A percentile compares a stretch with the other conserved stretches of the same genome.
Evolutionary conservation across 92 coral and sea anemone species (phyloP).

Genomic region (Epizoanthus stellaris): DNA sequence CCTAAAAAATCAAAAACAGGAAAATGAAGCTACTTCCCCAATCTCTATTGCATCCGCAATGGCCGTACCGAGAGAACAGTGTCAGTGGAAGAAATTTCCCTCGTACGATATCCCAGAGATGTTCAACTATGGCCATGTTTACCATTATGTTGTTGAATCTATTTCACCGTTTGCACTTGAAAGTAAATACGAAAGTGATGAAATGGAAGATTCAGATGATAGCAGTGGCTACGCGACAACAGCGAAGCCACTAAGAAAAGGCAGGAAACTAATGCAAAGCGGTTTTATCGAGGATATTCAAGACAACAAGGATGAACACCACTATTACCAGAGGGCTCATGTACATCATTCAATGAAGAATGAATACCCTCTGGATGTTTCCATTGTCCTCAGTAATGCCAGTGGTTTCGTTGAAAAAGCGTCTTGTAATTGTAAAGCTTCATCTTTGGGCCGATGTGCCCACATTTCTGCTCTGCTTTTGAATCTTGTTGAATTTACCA

Average conservation of each 20-base stretch:
- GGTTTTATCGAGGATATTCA: conserved; percentile 39
- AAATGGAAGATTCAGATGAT: conserved; percentile 6
- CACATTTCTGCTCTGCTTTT: background rate
- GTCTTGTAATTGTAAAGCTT: conserved; percentile 31
- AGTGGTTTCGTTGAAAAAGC: conserved; percentile 44
- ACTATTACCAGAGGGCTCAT: conserved; percentile 28
- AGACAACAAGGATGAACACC: conserved; percentile 32
- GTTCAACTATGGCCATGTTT: too few species aligned
- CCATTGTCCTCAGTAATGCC: conserved; percentile 40
- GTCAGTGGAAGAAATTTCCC: too few species aligned
- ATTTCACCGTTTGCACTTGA: background rate
- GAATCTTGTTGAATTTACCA: conserved; percentile 19
- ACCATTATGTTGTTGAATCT: background rate
- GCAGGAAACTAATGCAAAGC: conserved; percentile 2
- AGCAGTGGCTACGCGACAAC: conserved; percentile 29
- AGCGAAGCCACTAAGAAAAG: conserved; percentile 32
- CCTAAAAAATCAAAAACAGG: too few species aligned
- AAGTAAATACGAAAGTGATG: too few species aligned
- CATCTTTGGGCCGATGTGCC: conserved; percentile 33
- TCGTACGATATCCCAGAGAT: too few species aligned
- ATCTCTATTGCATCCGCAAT: too few species aligned
- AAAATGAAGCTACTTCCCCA: too few species aligned
- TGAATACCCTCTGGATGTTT: conserved; percentile 42
- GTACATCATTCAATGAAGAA: conserved; percentile 47
- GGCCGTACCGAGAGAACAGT: too few species aligned